phyloP scores from a whole-genome alignment of 1,140 invertebrate genomes.

The Drosophila obscura region DNA sequence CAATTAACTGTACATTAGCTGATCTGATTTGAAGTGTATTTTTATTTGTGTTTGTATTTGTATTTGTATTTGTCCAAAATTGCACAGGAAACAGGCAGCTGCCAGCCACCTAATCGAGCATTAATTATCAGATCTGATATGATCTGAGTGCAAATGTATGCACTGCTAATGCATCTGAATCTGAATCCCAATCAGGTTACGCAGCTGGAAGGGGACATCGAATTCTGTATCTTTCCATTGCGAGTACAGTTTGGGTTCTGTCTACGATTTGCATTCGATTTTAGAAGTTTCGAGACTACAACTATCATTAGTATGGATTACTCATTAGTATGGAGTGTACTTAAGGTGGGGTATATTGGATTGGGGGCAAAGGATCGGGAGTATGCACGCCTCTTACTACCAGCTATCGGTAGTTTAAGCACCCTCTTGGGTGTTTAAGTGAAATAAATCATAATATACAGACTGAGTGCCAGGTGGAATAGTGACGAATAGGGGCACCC shows the following conservation, averaged over 20 bases:
- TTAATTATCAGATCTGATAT: slow-evolving; percentile 24
- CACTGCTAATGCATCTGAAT: slow-evolving; percentile 9
- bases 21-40: slow-evolving; percentile 13
- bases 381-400: too few species aligned
- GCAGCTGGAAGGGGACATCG: slow-evolving; percentile 24
- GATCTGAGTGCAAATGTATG: slow-evolving; percentile 16
- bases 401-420: too few species aligned
- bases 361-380: too few species aligned
- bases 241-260: slow-evolving; percentile 29
- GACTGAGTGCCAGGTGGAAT: too few species aligned
- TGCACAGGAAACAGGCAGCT: slow-evolving; percentile 46
- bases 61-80: slow-evolving; percentile 5
- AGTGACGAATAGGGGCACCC: too few species aligned
- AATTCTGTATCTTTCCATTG: slow-evolving; percentile 10
- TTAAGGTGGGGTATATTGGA: too few species aligned
- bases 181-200: slow-evolving; percentile 1
- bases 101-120: neutral
- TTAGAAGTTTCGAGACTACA: slow-evolving; percentile 6
- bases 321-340: too few species aligned
- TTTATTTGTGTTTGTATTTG: neutral
- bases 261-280: slow-evolving; percentile 47
- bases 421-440: too few species aligned
- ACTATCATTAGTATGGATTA: too few species aligned
- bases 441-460: too few species aligned
- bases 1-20: slow-evolving; percentile 33